phyloP scores from a whole-genome alignment of 2,797 vertebrate genomes.

The Rhodeus uyekii region DNA sequence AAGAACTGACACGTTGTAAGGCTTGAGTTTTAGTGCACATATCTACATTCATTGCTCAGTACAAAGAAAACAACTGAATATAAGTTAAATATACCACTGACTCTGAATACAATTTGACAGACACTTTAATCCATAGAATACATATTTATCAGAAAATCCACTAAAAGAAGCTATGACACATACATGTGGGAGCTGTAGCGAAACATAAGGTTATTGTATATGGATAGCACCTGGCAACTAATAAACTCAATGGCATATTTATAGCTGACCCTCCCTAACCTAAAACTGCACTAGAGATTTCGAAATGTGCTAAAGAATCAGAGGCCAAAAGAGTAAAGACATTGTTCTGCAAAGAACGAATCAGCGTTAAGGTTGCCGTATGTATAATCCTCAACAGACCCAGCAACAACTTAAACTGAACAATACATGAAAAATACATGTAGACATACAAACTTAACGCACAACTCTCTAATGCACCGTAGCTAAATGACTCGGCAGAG shows the following conservation, averaged over 20 bases:
- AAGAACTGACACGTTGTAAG: neutral
- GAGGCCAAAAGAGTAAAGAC: neutral
- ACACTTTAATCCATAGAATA: neutral
- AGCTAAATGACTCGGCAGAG: neutral
- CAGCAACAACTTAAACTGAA: neutral
- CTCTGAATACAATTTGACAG: neutral
- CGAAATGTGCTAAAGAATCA: neutral
- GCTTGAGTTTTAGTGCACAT: neutral
- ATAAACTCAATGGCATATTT: slow-evolving; percentile 2
- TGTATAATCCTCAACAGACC: neutral
- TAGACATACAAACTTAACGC: neutral
- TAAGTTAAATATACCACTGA: neutral
- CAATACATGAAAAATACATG: neutral
- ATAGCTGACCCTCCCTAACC: slow-evolving; percentile 4
- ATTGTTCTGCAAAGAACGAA: neutral
- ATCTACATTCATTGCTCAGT: neutral
- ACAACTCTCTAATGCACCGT: neutral
- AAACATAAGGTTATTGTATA: neutral
- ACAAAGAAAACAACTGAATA: neutral
- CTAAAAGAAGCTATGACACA: neutral
- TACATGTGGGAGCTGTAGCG: neutral
- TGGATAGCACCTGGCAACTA: neutral
- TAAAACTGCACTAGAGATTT: neutral
- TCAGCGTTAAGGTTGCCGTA: neutral
- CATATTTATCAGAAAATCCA: slow-evolving; percentile 3